Evolutionary conservation across 1,140 invertebrate genomes (phyloP).

Genomic region (Araneus ventricosus): DNA sequence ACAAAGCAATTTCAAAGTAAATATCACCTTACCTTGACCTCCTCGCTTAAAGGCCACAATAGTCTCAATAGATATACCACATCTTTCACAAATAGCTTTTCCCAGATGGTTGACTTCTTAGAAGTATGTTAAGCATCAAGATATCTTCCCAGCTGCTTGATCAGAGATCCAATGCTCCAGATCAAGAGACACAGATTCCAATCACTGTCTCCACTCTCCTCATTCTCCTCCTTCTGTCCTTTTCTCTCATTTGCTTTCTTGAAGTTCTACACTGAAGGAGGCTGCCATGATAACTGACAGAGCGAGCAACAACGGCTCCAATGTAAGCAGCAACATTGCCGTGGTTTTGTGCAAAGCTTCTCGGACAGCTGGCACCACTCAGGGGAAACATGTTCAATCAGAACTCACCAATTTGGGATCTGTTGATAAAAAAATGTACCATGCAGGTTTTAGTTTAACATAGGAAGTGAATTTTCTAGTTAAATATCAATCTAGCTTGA

Average conservation of each 20-base stretch:
- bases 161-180: constrained; percentile 91
- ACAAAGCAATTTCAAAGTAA: background rate
- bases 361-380: constrained; percentile 80
- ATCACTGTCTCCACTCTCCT: constrained; percentile 79
- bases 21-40: constrained; percentile 85
- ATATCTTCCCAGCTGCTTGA: constrained; percentile 94
- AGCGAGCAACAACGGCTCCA: constrained; percentile 77
- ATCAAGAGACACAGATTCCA: constrained; percentile 92
- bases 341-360: constrained; percentile 78
- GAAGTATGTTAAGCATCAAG: constrained; percentile 85
- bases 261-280: constrained; percentile 64
- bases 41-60: constrained; percentile 88
- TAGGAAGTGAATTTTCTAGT: too few relatives aligned
- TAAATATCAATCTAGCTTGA: too few relatives aligned
- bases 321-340: constrained; percentile 78
- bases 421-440: background rate
- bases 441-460: background rate
- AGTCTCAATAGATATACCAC: constrained; percentile 86
- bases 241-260: constrained; percentile 18
- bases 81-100: constrained; percentile 79
- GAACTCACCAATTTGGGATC: constrained; percentile 69
- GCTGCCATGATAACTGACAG: constrained; percentile 78
- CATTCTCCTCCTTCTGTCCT: constrained; percentile 68
- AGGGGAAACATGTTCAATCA: constrained; percentile 76
- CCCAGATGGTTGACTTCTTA: constrained; percentile 84